Evolutionary conservation across 2,113 vertebrate genomes (phyloP).

Genomic region (Brachyhypopomus gauderio): DNA sequence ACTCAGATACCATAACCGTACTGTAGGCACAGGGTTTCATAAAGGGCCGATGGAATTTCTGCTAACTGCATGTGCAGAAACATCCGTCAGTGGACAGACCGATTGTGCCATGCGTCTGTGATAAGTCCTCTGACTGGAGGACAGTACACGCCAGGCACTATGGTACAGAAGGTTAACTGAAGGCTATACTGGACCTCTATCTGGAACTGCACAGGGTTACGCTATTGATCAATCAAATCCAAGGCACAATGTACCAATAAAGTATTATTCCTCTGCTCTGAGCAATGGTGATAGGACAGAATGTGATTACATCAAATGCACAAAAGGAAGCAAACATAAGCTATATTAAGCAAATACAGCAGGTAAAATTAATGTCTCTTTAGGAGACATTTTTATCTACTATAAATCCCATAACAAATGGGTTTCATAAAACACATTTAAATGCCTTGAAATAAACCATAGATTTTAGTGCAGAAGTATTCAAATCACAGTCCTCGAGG

Average conservation of each 20-base stretch:
- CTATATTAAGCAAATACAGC: too few species aligned
- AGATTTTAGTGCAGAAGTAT: too few species aligned
- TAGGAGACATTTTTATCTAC: too few species aligned
- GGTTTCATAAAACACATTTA: too few species aligned
- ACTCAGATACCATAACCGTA: conserved; percentile 18
- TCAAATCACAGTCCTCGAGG: too few species aligned
- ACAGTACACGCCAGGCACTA: conserved; percentile 45
- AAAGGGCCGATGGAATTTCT: conserved; percentile 16
- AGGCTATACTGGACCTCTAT: conserved; percentile 38
- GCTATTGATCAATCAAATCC: conserved; percentile 56
- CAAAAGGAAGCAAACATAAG: neutral
- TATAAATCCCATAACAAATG: too few species aligned
- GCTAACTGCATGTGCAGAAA: conserved; percentile 29
- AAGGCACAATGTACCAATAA: conserved; percentile 59
- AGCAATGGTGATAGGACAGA: neutral
- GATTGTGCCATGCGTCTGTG: conserved; percentile 31
- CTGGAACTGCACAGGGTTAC: conserved; percentile 38
- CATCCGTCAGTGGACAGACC: conserved; percentile 25
- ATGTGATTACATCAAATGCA: conserved; percentile 55
- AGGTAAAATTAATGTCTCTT: too few species aligned
- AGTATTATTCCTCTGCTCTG: conserved; percentile 4
- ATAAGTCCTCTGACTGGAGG: conserved; percentile 7
- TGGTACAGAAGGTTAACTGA: conserved; percentile 54
- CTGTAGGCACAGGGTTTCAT: neutral
- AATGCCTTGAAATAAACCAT: too few species aligned